phyloP scores from a whole-genome alignment of 2,797 vertebrate genomes.

The Scomberomorus guttatus region DNA sequence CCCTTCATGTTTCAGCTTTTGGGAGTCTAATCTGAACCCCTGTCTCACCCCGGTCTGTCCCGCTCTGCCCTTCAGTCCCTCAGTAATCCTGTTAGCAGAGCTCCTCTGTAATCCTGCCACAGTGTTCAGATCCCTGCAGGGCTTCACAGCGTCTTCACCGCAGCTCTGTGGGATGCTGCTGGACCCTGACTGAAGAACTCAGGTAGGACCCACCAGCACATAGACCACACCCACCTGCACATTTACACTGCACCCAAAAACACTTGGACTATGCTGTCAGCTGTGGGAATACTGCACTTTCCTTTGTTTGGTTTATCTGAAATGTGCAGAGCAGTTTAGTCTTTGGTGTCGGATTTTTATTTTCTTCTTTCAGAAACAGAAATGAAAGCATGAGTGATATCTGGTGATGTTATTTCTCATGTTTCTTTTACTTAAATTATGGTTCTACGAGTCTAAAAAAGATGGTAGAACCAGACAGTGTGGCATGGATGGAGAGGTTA shows the following conservation, averaged over 20 bases:
- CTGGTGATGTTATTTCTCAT: background rate
- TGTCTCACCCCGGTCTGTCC: background rate
- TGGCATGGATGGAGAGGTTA: background rate
- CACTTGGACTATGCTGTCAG: no score
- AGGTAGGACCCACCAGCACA: constrained; percentile 59
- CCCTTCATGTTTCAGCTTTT: constrained; percentile 14
- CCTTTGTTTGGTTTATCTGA: background rate
- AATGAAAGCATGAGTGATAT: background rate
- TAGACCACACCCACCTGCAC: constrained; percentile 11
- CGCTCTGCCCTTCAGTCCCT: constrained; percentile 36
- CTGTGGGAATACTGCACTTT: background rate
- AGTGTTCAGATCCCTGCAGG: constrained; percentile 31
- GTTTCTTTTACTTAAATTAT: background rate
- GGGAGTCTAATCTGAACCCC: constrained; percentile 23
- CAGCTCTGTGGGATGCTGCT: constrained; percentile 61
- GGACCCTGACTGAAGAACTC: constrained; percentile 58
- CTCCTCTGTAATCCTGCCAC: constrained; percentile 61
- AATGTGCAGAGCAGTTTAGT: background rate
- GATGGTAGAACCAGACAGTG: background rate
- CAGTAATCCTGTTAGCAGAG: constrained; percentile 73
- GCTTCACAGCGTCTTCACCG: constrained; percentile 24
- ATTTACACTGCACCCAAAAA: background rate
- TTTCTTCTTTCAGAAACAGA: background rate
- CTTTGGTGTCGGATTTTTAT: background rate
- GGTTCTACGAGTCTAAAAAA: background rate